Base-by-base conservation (phyloP, 1,140 invertebrate genomes). In the Babylonia areolata region DNA sequence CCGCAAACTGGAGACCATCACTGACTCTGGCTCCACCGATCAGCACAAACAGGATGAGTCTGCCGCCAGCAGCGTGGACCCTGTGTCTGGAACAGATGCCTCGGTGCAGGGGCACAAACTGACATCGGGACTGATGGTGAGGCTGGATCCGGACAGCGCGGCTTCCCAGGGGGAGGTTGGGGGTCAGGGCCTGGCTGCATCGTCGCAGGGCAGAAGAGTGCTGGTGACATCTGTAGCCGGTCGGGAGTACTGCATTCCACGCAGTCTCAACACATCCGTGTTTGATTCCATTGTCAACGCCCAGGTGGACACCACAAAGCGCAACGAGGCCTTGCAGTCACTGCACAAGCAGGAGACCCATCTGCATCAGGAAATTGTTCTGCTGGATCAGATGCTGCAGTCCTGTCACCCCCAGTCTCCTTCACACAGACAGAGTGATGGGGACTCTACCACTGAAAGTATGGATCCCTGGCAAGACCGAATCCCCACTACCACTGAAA, bases 341-440 rank as follows among this genome's bases (percentile, higher is more conserved):
- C 87, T 93, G 11, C 87, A 92, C 37, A 91, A 89, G 37, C 87
- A 90, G 64, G 92, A 93, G 81, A 86, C 88, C 37, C 88, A 90
- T 77, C 71, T 93, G 20, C 91, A 92, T 42, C 88, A 89, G 79
- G 92, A 93, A 81, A 91, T 93, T 54, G 88, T 90, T 33, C 87
- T 93, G 33, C 86, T 93, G 54, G 92, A 93, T 89, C 92, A 93
- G 89, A 92, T 93, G 78, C 82, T 93, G 33, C 89, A 90, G 86
- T 90, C 90, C 80, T 88, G 88, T 85, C 69, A 42, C 46, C 23
- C 78, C 28, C 15, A 9, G 23, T 31, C 42, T 28, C 2, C 51
- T n/a, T n/a, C n/a, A n/a, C n/a, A n/a, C n/a, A n/a, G n/a, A 3
- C 33, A 80, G 42, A 9, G 31, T 37, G 17, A 12, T 1, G 0